These are phyloP conservation scores for Pecten maximus DNA, from an alignment of 2,888 invertebrate genomes.

Conservation along the genomic window DNA sequence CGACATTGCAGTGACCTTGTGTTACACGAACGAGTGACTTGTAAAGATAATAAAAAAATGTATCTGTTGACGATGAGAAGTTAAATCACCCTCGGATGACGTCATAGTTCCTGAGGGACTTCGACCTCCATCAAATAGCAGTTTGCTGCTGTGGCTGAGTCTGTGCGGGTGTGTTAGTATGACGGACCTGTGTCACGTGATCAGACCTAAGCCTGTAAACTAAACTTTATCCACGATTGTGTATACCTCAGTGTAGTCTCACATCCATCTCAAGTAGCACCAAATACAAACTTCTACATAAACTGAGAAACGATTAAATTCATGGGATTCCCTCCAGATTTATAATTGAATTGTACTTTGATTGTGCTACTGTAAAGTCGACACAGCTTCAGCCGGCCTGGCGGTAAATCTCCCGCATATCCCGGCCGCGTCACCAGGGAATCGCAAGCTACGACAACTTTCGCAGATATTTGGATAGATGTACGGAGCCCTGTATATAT, in stretches of 20 bases:
- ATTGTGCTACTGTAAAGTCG: background rate
- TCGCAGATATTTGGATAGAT: background rate
- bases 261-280: background rate
- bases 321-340: background rate
- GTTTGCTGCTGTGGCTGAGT: background rate
- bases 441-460: background rate
- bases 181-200: background rate
- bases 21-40: too few relatives aligned
- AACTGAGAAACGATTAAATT: background rate
- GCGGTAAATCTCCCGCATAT: background rate
- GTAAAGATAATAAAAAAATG: too few relatives aligned
- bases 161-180: background rate
- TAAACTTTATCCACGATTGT: background rate
- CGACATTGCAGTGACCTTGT: too few relatives aligned
- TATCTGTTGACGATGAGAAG: too few relatives aligned
- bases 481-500: background rate
- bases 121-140: background rate
- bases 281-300: background rate
- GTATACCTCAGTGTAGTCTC: background rate
- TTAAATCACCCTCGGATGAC: too few relatives aligned
- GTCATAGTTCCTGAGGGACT: too few relatives aligned
- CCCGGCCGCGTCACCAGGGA: background rate
- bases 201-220: background rate
- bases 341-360: constrained; percentile 18
- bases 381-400: background rate